Base-by-base conservation (phyloP, 2,113 vertebrate genomes). In the Otolemur garnettii region DNA sequence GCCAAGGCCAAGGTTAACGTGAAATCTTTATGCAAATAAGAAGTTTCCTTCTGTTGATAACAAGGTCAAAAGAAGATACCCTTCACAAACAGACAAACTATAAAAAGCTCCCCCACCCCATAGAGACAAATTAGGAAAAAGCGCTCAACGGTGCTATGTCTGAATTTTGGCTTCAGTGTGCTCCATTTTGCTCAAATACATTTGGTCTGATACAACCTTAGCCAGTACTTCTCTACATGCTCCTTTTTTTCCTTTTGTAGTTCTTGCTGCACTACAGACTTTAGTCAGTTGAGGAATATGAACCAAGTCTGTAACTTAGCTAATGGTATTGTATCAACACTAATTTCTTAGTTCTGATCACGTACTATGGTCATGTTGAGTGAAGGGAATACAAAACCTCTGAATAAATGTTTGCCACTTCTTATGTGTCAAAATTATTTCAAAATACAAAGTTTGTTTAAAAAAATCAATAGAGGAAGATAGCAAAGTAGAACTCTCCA, bases 261-360 rank as follows among this genome's bases (percentile, higher is more conserved):
- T 60, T 55, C 26, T 78, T 94, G 17, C 57, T 92, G 57, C 3
- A 78, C 45, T 89, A 57, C 9, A 94, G 38, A 71, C 69, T 88
- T 91, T 80, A 81, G 53, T 94, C 87, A 96, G 2, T 64, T 85
- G 82, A 96, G 45, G 28, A 96, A 62, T 69, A 18, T 60, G 35
- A 96, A 64, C 79, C 85, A 92, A 88, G 68, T 64, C 90, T 94
- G 68, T 69, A 84, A 33, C 90, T 94, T 94, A 88, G 78, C 81
- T 96, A 93, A 74, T 81, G 69, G 78, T 91, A 69, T 79, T 84
- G 38, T 75, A 85, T 21, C n/a, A 57, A 86, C 75, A 42, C 79
- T 91, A 42, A 91, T 72, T 93, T 88, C 64, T 96, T 55, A 89
- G 60, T 87, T 91, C 90, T 94, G 59, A 93, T 72, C 18, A 92